Base-by-base conservation (phyloP, 2,113 vertebrate genomes). In the Rattus rattus region DNA sequence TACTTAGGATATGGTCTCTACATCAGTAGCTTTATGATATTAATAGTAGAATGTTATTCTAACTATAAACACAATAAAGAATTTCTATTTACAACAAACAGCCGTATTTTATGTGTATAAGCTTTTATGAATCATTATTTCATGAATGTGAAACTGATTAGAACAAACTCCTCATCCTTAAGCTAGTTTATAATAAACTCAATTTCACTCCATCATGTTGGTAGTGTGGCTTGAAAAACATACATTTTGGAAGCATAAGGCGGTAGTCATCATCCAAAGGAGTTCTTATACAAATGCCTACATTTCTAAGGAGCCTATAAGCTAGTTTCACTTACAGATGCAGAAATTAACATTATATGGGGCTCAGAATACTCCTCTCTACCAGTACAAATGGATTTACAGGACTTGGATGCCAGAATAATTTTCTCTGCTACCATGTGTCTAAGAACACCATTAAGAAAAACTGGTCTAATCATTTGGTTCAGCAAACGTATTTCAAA, bases 401-500 rank as follows among this genome's bases (percentile, higher is more conserved):
- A 61, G 56, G 9, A 47, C 81, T 95, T 65, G 43, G 59, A 81
- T 76, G 28, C n/a, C 84, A 22, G 10, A 8, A 39, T 61, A 88
- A 28, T 79, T 88, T 94, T 92, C 28, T 24, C 65, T 65, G 10
- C 36, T 17, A 70, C 36, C 1, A 24, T 77, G 67, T 85, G 43
- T 90, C 91, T 54, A 81, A 90, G 5, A 94, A 4, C 10, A 90
- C 30, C 6, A 63, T 65, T 73, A 73, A 88, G 22, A 75, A 56
- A 85, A 52, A 73, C 63, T 36, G 4, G 52, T 10, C 91, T 22
- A 88, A 43, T 73, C 36, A 83, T n/a, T 22, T 83, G 81, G 61
- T 83, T 94, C 13, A 67, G 11, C n/a, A 86, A 86, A 73, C 7
- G 47, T 67, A 67, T 95, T 94, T 86, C 17, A 95, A 56, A 90